Base-by-base conservation (phyloP, 2,888 invertebrate species). In the Papilio protenor region DNA sequence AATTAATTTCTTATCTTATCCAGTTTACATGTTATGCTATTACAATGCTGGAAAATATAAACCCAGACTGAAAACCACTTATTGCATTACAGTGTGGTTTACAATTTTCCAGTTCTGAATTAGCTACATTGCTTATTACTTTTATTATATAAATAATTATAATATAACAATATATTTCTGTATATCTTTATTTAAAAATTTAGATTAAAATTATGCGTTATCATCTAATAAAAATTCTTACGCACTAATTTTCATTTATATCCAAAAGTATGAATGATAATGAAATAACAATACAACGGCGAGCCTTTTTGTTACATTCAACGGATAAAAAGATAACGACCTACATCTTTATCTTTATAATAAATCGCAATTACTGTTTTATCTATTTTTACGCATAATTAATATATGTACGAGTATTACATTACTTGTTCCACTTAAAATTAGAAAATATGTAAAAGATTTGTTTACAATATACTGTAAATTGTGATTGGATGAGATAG, bases 291-390 rank as follows among this genome's bases (percentile, higher is more conserved):
- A 49, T 55, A 71, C 18, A 55, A 27, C n/a, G 71, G 52, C 71
- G 27, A 33, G 70, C 8, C 70, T 23, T 70, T 33, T 64, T 18
- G 18, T 33, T 33, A 64, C 33, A 16, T 40, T 71, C 14, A 49
- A 21, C 10, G 21, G n/a, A 71, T 52, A 71, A 71, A 47, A 71
- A 52, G 71, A 52, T 69, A 45, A 45, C 45, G 52, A 52, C 71
- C 71, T 71, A 52, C 52, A 52, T 71, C 6, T 71, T 71, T 71
- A 71, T 71, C 71, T 52, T 18, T 49, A 21, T 52, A n/a, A 66
- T 40, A n/a, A 40, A 71, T 71, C 71, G 71, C 57, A 59, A 59
- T 23, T 16, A 71, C 18, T 8, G 1, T 40, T 8, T 71, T 33
- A 71, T 49, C 52, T 27, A 14, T 27, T 16, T 27, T 49, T 71